Conservation (phyloP, 2,113 vertebrate species). For the Condylura cristata region DNA sequence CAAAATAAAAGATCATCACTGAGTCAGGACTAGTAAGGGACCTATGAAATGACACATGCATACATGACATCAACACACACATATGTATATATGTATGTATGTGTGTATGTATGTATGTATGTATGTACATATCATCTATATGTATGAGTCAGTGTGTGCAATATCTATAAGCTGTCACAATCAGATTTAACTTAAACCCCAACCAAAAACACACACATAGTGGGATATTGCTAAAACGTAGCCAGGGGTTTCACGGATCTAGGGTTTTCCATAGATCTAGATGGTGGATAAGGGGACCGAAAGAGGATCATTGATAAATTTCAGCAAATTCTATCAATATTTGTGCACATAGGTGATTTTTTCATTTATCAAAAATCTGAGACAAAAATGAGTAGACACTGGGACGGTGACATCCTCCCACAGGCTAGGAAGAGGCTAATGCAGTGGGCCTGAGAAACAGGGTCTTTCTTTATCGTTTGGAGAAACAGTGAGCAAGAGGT, state of each 20-base stretch:
- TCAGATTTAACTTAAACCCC: not conserved
- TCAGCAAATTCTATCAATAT: not conserved
- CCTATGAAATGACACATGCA: not conserved
- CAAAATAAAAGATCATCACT: not conserved
- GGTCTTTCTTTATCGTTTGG: not conserved
- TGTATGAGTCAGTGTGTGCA: no score
- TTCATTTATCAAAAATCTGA: not conserved
- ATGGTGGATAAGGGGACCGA: not conserved
- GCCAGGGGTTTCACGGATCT: not conserved
- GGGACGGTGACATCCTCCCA: not conserved
- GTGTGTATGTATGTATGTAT: not conserved
- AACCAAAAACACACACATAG: not conserved
- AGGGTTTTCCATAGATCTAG: not conserved
- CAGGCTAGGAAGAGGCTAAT: not conserved
- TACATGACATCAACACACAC: not conserved
- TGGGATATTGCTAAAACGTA: not conserved
- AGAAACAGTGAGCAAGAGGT: not conserved
- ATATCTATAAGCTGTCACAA: not conserved
- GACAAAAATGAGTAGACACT: not conserved
- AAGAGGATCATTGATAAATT: not conserved
- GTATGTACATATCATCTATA: not conserved
- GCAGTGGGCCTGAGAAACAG: not conserved
- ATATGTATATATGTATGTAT: not conserved
- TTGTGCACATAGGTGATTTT: not conserved
- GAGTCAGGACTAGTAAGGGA: not conserved